Percentiles rank a stretch among this genome's conserved stretches.
These are phyloP conservation scores for Typhlichthys eigenmanni DNA, from an alignment of 2,797 vertebrate genomes.

Conservation along the genomic window DNA sequence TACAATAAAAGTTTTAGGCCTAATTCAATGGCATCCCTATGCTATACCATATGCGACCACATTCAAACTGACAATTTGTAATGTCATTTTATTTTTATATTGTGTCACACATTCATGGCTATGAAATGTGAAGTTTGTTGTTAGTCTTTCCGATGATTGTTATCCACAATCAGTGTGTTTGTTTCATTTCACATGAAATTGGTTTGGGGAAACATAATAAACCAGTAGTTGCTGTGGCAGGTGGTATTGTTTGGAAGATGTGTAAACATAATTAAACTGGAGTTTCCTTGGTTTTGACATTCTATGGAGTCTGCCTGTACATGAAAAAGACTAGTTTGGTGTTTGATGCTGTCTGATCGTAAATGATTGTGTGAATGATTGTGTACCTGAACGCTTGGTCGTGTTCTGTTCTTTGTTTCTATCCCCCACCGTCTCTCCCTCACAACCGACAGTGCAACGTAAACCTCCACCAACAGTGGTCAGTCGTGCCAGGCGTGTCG, in stretches of 20 bases:
- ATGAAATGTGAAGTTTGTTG: too few relatives aligned
- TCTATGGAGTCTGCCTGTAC: neutral
- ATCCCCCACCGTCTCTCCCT: conserved; percentile 10
- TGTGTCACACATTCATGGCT: too few relatives aligned
- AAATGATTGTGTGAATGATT: neutral
- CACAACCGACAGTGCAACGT: conserved; percentile 37
- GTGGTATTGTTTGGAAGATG: too few relatives aligned
- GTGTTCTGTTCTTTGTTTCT: neutral
- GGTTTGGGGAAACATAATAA: too few relatives aligned
- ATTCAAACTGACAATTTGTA: too few relatives aligned
- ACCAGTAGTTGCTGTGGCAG: too few relatives aligned
- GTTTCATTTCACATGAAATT: neutral
- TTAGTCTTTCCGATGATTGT: too few relatives aligned
- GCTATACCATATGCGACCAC: too few relatives aligned
- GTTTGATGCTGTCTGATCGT: neutral
- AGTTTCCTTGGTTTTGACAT: conserved; percentile 1
- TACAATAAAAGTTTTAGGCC: too few relatives aligned
- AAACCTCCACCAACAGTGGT: conserved; percentile 51
- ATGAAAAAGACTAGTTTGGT: conserved; percentile 4
- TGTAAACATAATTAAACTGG: too few relatives aligned
- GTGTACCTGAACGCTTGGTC: neutral
- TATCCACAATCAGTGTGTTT: neutral
- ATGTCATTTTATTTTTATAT: too few relatives aligned
- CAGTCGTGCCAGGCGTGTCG: conserved; percentile 57
- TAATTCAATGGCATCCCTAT: too few relatives aligned